Evolutionary conservation across 1,140 invertebrate species (phyloP).

Genomic region (Tigriopus japonicus): DNA sequence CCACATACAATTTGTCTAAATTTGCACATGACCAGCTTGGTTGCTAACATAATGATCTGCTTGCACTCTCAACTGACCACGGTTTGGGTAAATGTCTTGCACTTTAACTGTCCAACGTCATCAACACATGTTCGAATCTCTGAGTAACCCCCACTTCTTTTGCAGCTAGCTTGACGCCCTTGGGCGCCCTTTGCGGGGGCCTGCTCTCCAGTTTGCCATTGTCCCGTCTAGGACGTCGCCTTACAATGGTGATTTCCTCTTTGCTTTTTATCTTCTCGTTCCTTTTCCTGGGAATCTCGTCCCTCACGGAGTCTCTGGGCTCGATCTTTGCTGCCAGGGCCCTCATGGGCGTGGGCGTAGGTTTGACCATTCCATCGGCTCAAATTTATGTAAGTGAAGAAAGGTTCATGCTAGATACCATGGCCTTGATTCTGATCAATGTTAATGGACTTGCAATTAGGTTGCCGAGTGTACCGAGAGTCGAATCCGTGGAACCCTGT

Average conservation of each 20-base stretch:
- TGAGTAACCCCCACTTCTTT: not conserved
- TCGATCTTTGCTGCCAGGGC: not conserved
- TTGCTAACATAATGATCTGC: too few species aligned
- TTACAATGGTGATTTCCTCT: not conserved
- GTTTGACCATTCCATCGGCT: slow-evolving; percentile 3
- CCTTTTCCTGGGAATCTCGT: not conserved
- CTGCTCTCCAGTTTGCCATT: not conserved
- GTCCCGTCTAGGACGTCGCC: not conserved
- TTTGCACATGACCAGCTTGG: too few species aligned
- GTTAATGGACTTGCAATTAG: not conserved
- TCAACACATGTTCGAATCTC: too few species aligned
- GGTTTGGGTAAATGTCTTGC: too few species aligned
- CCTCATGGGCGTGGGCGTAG: slow-evolving; percentile 1
- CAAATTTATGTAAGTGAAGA: slow-evolving; percentile 1
- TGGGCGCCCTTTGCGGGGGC: slow-evolving; percentile 22
- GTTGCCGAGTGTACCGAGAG: not conserved
- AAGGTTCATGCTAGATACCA: too few species aligned
- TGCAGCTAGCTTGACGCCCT: slow-evolving; percentile 21
- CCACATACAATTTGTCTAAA: too few species aligned
- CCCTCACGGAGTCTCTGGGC: not conserved
- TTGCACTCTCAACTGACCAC: too few species aligned
- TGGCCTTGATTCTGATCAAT: too few species aligned
- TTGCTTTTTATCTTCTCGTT: not conserved
- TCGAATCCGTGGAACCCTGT: not conserved
- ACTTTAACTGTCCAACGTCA: too few species aligned